phyloP scores from a whole-genome alignment of 2,797 vertebrate species.

The Acestrorhynchus altus region DNA sequence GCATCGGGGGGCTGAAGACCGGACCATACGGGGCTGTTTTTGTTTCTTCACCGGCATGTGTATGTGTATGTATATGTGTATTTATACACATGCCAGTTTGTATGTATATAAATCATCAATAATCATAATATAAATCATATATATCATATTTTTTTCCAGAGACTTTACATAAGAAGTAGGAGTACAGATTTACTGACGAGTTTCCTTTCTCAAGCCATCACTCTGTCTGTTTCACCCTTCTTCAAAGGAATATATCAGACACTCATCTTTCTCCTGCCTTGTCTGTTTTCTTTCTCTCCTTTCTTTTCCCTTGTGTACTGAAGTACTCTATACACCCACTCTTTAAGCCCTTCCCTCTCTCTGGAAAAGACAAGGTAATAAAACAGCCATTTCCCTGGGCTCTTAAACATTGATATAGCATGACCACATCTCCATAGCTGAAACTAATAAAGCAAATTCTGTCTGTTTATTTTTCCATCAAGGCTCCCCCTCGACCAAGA shows the following conservation, averaged over 20 bases:
- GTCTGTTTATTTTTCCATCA: constrained; percentile 45
- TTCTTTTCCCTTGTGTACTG: not conserved
- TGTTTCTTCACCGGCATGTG: not conserved
- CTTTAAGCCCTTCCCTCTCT: constrained; percentile 1
- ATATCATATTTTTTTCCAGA: not conserved
- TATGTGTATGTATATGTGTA: too few relatives aligned
- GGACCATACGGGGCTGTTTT: constrained; percentile 41
- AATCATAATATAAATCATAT: too few relatives aligned
- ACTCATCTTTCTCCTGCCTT: not conserved
- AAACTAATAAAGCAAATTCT: constrained; percentile 45
- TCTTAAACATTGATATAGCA: constrained; percentile 44
- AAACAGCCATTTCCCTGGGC: constrained; percentile 38
- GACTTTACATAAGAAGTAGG: constrained; percentile 28
- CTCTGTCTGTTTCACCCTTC: not conserved
- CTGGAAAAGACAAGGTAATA: constrained; percentile 34
- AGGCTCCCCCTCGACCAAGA: constrained; percentile 9
- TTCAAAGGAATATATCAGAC: not conserved
- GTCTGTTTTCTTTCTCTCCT: constrained; percentile 25
- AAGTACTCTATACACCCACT: constrained; percentile 24
- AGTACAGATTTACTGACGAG: constrained; percentile 15
- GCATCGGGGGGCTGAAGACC: constrained; percentile 16
- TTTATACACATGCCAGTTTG: too few relatives aligned
- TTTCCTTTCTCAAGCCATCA: constrained; percentile 37
- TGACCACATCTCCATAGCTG: constrained; percentile 46
- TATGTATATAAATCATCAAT: too few relatives aligned